A percentile compares a stretch with the other conserved stretches of the same genome.
These are phyloP conservation scores for Loris lydekkerianus DNA, from an alignment of 2,797 vertebrate genomes.

Conservation along the genomic window DNA sequence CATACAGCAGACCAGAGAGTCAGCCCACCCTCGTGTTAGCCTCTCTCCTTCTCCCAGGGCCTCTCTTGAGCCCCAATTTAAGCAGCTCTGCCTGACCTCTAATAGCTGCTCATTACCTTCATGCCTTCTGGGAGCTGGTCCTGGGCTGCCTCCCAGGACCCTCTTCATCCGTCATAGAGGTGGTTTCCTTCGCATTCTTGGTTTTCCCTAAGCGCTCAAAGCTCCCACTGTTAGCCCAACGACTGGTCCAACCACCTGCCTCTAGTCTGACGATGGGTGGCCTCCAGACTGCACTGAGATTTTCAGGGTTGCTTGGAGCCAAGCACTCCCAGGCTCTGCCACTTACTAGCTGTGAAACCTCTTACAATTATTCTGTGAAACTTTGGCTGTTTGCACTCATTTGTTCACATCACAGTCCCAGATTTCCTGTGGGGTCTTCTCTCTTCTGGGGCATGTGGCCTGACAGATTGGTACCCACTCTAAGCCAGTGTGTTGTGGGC, in stretches of 20 bases:
- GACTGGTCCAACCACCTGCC: neutral
- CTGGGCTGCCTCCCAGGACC: neutral
- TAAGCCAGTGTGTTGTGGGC: neutral
- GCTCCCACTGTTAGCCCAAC: neutral
- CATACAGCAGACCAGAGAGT: neutral
- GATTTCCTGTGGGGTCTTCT: neutral
- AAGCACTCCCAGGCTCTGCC: neutral
- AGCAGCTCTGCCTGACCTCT: neutral
- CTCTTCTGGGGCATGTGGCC: neutral
- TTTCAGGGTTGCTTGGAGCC: neutral
- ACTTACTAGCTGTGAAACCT: conserved; percentile 50
- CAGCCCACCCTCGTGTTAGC: neutral
- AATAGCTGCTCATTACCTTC: neutral
- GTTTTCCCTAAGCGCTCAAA: neutral
- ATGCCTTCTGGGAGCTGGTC: neutral
- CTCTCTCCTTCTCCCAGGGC: neutral
- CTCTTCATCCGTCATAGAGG: neutral
- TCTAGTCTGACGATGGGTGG: neutral
- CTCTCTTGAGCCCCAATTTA: neutral
- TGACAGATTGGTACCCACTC: neutral
- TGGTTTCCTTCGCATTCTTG: neutral
- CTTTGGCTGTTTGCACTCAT: neutral
- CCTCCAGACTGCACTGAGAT: neutral
- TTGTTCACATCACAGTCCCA: neutral
- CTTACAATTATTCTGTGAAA: neutral